Percentiles rank a stretch among this genome's conserved stretches.
Evolutionary conservation across 2,797 vertebrate species (phyloP).

Genomic region (Chrysocyon brachyurus): DNA sequence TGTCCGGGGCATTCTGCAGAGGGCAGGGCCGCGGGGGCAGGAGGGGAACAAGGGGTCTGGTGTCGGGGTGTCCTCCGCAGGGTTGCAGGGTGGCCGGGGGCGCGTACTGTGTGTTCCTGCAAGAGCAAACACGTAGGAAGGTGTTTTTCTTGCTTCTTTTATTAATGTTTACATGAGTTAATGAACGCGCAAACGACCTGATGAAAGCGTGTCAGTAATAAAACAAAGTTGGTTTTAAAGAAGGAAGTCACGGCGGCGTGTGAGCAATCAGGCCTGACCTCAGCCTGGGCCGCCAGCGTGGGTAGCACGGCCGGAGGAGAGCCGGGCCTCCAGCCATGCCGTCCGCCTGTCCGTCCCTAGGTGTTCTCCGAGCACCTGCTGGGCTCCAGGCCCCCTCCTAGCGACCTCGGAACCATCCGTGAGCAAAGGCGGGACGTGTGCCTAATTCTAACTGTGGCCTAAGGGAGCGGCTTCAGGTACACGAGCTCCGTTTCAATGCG

Average conservation of each 20-base stretch:
- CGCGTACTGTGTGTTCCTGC: background rate
- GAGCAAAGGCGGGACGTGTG: background rate
- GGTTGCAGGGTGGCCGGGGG: accelerated
- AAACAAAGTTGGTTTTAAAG: background rate
- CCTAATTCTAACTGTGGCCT: too few relatives aligned
- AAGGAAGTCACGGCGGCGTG: background rate
- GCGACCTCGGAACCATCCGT: background rate
- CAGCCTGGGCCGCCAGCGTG: background rate
- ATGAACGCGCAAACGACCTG: background rate
- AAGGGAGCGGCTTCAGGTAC: accelerated
- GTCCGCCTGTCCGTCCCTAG: accelerated
- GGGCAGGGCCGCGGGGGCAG: background rate
- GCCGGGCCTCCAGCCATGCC: accelerated
- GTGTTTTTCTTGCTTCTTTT: background rate
- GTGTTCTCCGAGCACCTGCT: background rate
- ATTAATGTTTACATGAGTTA: background rate
- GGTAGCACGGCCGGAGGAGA: background rate
- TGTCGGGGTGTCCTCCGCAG: background rate
- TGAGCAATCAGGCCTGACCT: background rate
- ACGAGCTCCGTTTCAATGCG: background rate
- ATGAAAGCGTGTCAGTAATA: background rate
- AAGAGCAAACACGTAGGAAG: slow-evolving; percentile 29
- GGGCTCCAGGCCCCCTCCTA: too few relatives aligned
- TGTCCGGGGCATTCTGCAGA: background rate
- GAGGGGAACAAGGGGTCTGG: too few relatives aligned